Evolutionary conservation across 1,140 invertebrate genomes (phyloP), one percentile per base, ranked within the genome.

Genomic region (Leguminivora glycinivorella): DNA sequence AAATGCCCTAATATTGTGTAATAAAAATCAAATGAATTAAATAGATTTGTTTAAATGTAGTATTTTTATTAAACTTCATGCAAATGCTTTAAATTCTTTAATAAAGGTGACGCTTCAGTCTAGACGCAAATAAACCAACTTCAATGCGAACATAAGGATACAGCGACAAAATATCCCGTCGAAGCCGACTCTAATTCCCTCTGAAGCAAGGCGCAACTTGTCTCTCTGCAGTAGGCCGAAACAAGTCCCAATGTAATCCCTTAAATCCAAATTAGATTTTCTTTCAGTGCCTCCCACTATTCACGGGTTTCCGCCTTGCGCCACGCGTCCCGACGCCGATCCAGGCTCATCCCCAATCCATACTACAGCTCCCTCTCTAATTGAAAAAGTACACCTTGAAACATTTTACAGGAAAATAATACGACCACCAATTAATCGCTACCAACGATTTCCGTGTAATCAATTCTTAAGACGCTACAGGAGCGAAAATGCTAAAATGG

Each of bases 221-320:
- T 76, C 78, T 76, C 76, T 72, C 77, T 79, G 81, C 76, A 77
- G 78, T 88, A 89, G 84, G 85, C 84, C 83, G 84, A 89, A 90
- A 88, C 84, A 87, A 87, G 81, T 83, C 82, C 77, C 76, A 74
- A 67, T 79, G 88, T 90, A 89, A 90, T 90, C 88, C 85, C 78
- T 87, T 82, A 89, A 90, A 90, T 89, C 89, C 84, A 91, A 91
- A 91, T 89, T 85, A 88, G 87, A 89, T 91, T 91, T 89, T 89
- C 87, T 85, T 87, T 89, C 86, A 88, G 70, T 78, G 79, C 75
- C 76, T 77, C 77, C 77, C 79, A 85, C 84, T 85, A 89, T 90
- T 89, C 81, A 86, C 80, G 74, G 82, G 83, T 77, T 85, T 83
- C 79, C 76, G 73, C 34, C 58, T 67, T 71, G 73, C 43, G 74